These are phyloP conservation scores for Drosophila crucigera DNA, from an alignment of 2,888 invertebrate species.

Conservation along the genomic window DNA sequence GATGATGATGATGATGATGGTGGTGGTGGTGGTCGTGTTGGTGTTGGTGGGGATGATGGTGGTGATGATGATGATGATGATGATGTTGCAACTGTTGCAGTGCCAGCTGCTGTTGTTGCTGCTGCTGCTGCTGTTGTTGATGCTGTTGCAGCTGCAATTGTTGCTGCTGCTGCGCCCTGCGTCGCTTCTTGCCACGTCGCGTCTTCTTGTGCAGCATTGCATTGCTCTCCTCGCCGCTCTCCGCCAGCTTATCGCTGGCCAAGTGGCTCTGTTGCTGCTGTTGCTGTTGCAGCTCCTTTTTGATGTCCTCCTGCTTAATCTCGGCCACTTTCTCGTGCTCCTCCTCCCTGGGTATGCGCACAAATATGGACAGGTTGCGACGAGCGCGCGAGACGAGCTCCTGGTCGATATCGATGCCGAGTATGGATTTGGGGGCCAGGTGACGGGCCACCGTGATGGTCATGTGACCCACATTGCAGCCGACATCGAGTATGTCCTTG, in stretches of 20 bases:
- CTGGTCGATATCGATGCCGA: slow-evolving; percentile 98
- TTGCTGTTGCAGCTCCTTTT: slow-evolving; percentile 19
- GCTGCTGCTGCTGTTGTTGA: slow-evolving; percentile 3
- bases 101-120: slow-evolving; percentile 28
- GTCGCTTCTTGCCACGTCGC: slow-evolving; percentile 71
- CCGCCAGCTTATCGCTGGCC: slow-evolving; percentile 21
- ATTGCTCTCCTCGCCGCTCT: slow-evolving; percentile 6
- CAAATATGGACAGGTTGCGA: slow-evolving; percentile 83
- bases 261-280: neutral
- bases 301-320: slow-evolving; percentile 32
- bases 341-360: slow-evolving; percentile 79
- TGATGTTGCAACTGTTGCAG: slow-evolving; percentile 22
- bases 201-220: slow-evolving; percentile 54
- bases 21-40: slow-evolving; percentile 37
- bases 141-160: slow-evolving; percentile 35
- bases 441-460: slow-evolving; percentile 95
- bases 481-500: slow-evolving; percentile 97
- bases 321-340: slow-evolving; percentile 2
- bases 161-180: slow-evolving; percentile 28
- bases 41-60: slow-evolving; percentile 39
- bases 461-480: slow-evolving; percentile 98
- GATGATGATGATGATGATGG: slow-evolving; percentile 64
- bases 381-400: slow-evolving; percentile 89
- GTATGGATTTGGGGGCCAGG: slow-evolving; percentile 92
- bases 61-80: slow-evolving; percentile 23